Evolutionary conservation across 2,797 vertebrate species (phyloP), one percentile per base, ranked within the genome.

Genomic region (Enoplosus armatus): DNA sequence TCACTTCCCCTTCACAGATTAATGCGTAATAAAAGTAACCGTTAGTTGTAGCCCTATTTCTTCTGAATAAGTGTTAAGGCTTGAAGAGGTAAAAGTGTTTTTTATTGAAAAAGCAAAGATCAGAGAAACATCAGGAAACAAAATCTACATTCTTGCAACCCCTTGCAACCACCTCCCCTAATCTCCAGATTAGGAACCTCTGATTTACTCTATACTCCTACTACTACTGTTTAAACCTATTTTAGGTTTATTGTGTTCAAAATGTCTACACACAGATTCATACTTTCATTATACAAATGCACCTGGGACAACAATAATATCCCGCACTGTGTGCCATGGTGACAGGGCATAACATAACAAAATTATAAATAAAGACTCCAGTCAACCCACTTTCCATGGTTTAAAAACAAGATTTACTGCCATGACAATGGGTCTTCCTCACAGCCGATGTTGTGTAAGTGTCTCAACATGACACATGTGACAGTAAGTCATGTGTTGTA

Each of bases 391-490:
- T 80, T 82, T 86, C 74, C 64, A 79, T 8, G 51, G 69, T 79
- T 75, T 65, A 62, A 70, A 82, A 82, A 84, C 29, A 47, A 79
- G 78, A 85, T 87, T 81, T 75, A 80, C 70, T 60, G 58, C 24
- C n/a, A 60, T 31, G 56, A 84, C 62, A 76, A 65, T 26, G 58
- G 75, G 60, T 61, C 61, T 51, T 79, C 60, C 58, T 82, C 67
- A 80, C 70, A 68, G 78, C 79, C 70, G 66, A 72, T 65, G 69
- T 86, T 88, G 67, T 84, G 73, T 58, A 85, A 87, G 73, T 60
- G 64, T 80, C 72, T 67, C 76, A 47, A 55, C 53, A 69, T 77
- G 69, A 79, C 75, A 76, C 78, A 55, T 86, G 88, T 90, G 88
- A 87, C 80, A 62, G 69, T 11, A 48, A 79, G 80, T 87, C 85